phyloP scores from a whole-genome alignment of 2,888 invertebrate genomes.

The Autographa gamma region DNA sequence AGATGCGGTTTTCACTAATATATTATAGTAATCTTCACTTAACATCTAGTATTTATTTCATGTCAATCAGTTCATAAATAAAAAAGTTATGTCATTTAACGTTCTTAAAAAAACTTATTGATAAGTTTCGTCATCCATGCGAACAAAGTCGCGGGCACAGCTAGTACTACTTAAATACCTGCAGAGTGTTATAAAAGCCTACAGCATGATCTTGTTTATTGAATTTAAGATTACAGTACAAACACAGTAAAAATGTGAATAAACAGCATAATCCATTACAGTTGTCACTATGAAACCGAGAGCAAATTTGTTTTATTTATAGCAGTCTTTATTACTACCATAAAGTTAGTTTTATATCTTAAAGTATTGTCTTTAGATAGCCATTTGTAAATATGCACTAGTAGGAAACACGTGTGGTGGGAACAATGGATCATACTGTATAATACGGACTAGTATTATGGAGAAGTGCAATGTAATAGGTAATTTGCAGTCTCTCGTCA shows the following conservation, averaged over 20 bases:
- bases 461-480: background rate
- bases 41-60: no score
- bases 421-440: slow-evolving; percentile 45
- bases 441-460: background rate
- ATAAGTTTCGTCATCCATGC: no score
- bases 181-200: no score
- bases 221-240: background rate
- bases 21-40: no score
- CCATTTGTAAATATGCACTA: background rate
- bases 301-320: slow-evolving; percentile 25
- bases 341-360: slow-evolving; percentile 14
- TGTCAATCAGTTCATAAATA: no score
- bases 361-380: background rate
- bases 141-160: no score
- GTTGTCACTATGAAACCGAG: slow-evolving; percentile 26
- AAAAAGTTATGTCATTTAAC: no score
- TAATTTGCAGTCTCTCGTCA: slow-evolving; percentile 31
- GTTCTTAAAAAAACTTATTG: no score
- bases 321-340: background rate
- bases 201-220: background rate
- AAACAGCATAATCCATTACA: slow-evolving; percentile 19
- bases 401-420: slow-evolving; percentile 16
- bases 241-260: background rate
- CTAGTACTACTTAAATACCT: background rate
- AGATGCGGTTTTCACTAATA: no score